Base-by-base conservation (phyloP, 2,888 invertebrate genomes). In the Troides oblongomaculatus region DNA sequence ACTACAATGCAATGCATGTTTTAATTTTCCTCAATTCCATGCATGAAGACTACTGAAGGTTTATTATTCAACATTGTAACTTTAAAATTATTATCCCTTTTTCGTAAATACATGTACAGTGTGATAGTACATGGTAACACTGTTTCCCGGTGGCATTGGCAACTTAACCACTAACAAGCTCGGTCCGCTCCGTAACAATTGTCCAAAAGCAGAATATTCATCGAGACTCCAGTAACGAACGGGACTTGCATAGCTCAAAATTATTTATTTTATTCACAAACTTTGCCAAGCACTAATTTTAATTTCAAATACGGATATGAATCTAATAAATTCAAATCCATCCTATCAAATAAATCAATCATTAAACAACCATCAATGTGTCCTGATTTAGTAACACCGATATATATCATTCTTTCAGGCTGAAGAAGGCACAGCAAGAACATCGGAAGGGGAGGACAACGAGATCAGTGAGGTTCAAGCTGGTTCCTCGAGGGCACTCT, bases 401-500 rank as follows among this genome's bases (percentile, higher is more conserved):
- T 46, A 12, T 46, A 2, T 53, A 8, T 7, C 57, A 18, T 58
- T 76, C 76, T 79, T 75, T 14, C 84, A 93, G 93, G 93, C 93
- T 77, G 93, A 93, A 82, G 93, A 93, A 84, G 92, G 92, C 71
- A 87, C 88, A 68, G 86, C 84, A 73, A 78, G 89, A 23, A 88
- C 85, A 53, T 89, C 89, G 39, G 92, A 92, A 65, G 89, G 86
- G 0, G 91, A 92, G 78, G 90, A 91, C 76, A 89, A 90, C 76
- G 89, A 90, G 74, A 89, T 86, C 25, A 90, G 90, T 69, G 92
- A 92, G 70, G 72, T 81, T 77, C 88, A 90, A 75, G 86, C 88
- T 17, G 87, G 87, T 0, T 90, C 92, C 1, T 92, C 93, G 2
- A 81, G 91, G 72, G 87, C 89, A 7, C 92, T 94, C 25, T 94